phyloP scores from a whole-genome alignment of 2,888 invertebrate genomes.

The Antheraea assamensis region DNA sequence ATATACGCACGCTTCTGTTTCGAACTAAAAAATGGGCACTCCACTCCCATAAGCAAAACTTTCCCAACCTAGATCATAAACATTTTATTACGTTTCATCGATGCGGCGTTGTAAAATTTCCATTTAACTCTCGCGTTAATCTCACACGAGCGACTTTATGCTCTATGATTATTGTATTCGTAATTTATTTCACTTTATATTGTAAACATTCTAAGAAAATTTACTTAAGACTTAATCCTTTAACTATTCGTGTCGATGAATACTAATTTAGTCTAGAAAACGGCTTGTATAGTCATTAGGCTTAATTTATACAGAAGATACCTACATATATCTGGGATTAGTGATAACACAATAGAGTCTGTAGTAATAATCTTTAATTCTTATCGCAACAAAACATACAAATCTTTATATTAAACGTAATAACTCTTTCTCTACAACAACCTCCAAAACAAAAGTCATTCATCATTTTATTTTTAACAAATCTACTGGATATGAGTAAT shows the following conservation, averaged over 20 bases:
- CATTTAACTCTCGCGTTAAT: conserved; percentile 39
- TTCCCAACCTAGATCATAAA: conserved; percentile 61
- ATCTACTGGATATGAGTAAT: too few species aligned
- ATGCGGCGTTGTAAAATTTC: conserved; percentile 51
- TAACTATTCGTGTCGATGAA: not conserved
- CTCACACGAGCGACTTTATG: conserved; percentile 12
- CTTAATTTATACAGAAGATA: not conserved
- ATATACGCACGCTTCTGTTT: not conserved
- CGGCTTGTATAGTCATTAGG: not conserved
- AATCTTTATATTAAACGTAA: too few species aligned
- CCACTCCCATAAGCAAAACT: conserved; percentile 42
- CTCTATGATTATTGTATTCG: not conserved
- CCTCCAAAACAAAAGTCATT: too few species aligned
- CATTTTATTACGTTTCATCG: conserved; percentile 57
- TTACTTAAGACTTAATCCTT: not conserved
- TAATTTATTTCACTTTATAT: conserved; percentile 2
- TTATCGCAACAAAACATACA: too few species aligned
- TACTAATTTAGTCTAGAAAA: conserved; percentile 2
- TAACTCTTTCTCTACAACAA: too few species aligned
- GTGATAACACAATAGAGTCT: too few species aligned
- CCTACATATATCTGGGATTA: not conserved
- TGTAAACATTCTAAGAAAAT: not conserved
- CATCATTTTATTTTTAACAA: too few species aligned
- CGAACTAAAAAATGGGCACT: conserved; percentile 32
- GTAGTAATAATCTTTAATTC: too few species aligned